A percentile compares a stretch with the other conserved stretches of the same genome.
Conservation (phyloP, 2,888 invertebrate genomes). For the Hyposoter dolosus region DNA sequence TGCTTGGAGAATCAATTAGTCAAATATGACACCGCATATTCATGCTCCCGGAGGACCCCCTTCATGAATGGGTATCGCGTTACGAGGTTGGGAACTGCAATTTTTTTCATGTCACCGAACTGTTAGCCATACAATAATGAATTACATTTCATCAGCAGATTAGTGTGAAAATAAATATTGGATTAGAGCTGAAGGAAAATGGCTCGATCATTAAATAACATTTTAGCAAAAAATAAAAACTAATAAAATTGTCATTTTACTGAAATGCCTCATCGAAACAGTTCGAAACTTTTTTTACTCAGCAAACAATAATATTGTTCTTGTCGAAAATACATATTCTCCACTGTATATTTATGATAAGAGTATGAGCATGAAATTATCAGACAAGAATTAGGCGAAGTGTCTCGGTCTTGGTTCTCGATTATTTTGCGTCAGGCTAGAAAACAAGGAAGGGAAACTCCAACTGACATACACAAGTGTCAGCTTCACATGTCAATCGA, state of each 20-base stretch:
- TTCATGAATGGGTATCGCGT: conserved; percentile 43
- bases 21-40: conserved; percentile 57
- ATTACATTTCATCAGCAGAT: not conserved
- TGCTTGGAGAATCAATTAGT: conserved; percentile 59
- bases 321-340: not conserved
- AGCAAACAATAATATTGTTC: conserved; percentile 36
- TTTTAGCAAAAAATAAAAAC: not conserved
- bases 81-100: conserved; percentile 11
- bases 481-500: conserved; percentile 82
- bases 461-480: conserved; percentile 78
- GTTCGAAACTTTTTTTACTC: conserved; percentile 24
- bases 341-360: not conserved
- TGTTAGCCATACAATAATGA: not conserved
- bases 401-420: not conserved
- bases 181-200: not conserved
- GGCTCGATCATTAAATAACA: not conserved
- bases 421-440: conserved; percentile 24
- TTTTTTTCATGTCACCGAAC: conserved; percentile 20
- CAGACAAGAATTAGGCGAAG: conserved; percentile 2
- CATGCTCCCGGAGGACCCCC: conserved; percentile 1
- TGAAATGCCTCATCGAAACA: not conserved
- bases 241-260: not conserved
- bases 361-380: not conserved
- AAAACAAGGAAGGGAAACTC: conserved; percentile 36
- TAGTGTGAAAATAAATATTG: not conserved